Evolutionary conservation across 2,888 invertebrate genomes (phyloP), one percentile per base, ranked within the genome.

Genomic region (Drepana falcataria): DNA sequence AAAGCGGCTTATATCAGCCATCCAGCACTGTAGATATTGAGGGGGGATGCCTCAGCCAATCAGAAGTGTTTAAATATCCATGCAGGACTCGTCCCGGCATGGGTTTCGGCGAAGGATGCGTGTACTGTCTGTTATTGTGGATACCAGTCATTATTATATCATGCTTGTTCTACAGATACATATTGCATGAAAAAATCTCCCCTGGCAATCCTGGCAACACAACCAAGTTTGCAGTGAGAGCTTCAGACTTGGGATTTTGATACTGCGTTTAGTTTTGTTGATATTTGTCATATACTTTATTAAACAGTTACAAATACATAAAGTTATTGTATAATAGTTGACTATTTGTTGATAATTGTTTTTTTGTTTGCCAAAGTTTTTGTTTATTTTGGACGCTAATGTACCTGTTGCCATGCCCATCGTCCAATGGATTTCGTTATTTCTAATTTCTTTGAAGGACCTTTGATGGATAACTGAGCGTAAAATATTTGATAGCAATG

Each of bases 181-280:
- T 83, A 35, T 55, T 83, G 35, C 73, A 68, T 62, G 75, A 77
- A 9, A 44, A 44, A 9, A 44, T 44, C 9, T 1, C 44, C 9
- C 44, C 44, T 9, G 7, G 7, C 3, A 44, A 44, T 7, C 6
- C 44, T 9, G 9, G 33, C 33, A 21, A 9, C 34, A 51, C 33
- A 3, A 40, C 21, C 1, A 51, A 40, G 41, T 64, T 66, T 51
- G 53, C 61, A 53, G 57, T 81, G 2, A 73, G 69, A 58, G 64
- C 80, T 2, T 71, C 83, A 7, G 87, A 85, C 66, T 77, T 87
- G 57, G 86, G 87, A 35, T 86, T 85, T 70, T 85, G 61, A 78
- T 65, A 6, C 21, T 21, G 21, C 21, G 21, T 21, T 21, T 21
- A 21, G 21, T 21, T 21, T 21, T 21, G n/a, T n/a, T 21, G 21